Percentiles rank a stretch among this genome's conserved stretches.
These are phyloP conservation scores for Tachypleus tridentatus DNA, from an alignment of 1,140 invertebrate genomes.

Conservation along the genomic window DNA sequence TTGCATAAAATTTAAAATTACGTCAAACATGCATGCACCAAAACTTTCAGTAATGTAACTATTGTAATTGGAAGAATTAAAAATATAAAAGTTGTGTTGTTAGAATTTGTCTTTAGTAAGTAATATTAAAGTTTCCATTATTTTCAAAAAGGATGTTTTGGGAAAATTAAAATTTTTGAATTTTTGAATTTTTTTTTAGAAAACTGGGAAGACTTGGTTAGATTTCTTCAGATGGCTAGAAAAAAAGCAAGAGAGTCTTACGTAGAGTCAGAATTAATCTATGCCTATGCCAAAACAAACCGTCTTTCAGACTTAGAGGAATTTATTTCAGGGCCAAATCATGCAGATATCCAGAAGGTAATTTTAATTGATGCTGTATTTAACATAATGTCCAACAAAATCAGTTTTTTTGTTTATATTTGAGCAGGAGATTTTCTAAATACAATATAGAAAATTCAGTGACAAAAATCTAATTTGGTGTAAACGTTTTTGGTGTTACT, in stretches of 20 bases:
- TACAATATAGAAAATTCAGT: too few species aligned
- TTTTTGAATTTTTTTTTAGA: conserved; percentile 33
- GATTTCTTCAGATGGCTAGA: conserved; percentile 93
- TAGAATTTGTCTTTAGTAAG: too few species aligned
- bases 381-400: conserved; percentile 16
- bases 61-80: too few species aligned
- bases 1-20: too few species aligned
- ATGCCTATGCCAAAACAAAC: conserved; percentile 95
- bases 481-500: too few species aligned
- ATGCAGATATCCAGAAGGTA: conserved; percentile 92
- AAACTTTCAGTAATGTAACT: too few species aligned
- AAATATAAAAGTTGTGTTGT: too few species aligned
- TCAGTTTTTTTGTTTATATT: neutral
- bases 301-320: conserved; percentile 94
- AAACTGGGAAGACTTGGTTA: conserved; percentile 96
- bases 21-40: too few species aligned
- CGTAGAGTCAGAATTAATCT: conserved; percentile 96
- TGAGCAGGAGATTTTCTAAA: too few species aligned
- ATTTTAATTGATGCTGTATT: conserved; percentile 33
- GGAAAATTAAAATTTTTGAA: neutral
- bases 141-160: too few species aligned
- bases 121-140: too few species aligned
- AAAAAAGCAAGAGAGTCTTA: conserved; percentile 97
- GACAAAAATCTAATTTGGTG: too few species aligned
- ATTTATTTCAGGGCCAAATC: conserved; percentile 96